phyloP scores from a whole-genome alignment of 2,888 invertebrate species.

The Mythimna albipuncta region DNA sequence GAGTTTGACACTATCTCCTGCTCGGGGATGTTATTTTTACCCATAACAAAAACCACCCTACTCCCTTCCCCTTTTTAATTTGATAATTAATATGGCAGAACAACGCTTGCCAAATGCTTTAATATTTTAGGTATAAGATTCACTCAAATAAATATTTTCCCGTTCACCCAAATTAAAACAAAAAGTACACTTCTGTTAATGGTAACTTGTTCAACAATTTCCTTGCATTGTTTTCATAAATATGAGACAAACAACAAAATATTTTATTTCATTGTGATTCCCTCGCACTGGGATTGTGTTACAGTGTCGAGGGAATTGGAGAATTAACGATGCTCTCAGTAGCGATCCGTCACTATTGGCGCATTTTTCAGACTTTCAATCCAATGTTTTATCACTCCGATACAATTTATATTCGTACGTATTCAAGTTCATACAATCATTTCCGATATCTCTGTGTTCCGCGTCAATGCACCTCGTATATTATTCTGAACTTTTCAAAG shows the following conservation, averaged over 20 bases:
- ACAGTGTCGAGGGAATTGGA: conserved; percentile 51
- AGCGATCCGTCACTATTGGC: conserved; percentile 49
- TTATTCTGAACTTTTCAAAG: conserved; percentile 32
- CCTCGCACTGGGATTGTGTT: conserved; percentile 41
- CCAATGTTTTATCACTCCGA: conserved; percentile 39
- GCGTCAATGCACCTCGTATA: conserved; percentile 35
- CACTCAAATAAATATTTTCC: not conserved
- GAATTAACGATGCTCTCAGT: conserved; percentile 55
- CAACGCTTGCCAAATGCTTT: too few relatives aligned
- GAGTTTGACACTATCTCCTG: too few relatives aligned
- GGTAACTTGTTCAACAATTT: conserved; percentile 1
- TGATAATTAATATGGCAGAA: too few relatives aligned
- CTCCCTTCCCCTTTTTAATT: too few relatives aligned
- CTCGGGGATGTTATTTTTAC: too few relatives aligned
- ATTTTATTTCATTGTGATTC: conserved; percentile 57
- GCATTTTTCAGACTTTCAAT: conserved; percentile 47
- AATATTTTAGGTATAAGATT: not conserved
- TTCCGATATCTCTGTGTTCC: conserved; percentile 49
- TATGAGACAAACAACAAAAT: conserved; percentile 33
- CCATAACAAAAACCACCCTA: too few relatives aligned
- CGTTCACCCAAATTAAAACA: not conserved
- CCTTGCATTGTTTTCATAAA: conserved; percentile 17
- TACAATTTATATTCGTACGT: conserved; percentile 39
- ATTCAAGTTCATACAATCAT: conserved; percentile 35
- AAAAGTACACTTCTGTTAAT: conserved; percentile 3